Percentiles rank a stretch among this genome's conserved stretches.
phyloP scores from a whole-genome alignment of 2,888 invertebrate genomes.

The Eumacrocentrus americanus region DNA sequence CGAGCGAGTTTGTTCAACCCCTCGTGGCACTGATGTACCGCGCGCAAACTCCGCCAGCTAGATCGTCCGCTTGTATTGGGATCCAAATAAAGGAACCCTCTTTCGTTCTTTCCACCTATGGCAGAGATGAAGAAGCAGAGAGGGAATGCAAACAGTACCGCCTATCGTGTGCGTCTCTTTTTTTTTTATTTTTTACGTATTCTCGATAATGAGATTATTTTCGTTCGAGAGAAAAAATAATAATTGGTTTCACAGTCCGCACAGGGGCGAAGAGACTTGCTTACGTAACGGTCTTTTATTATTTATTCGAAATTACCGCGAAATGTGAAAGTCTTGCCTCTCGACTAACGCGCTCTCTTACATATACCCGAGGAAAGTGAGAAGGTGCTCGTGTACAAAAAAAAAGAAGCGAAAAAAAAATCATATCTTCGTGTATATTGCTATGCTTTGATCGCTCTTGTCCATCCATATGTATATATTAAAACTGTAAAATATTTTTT shows the following conservation, averaged over 20 bases:
- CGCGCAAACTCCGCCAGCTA: too few species aligned
- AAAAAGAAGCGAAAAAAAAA: too few species aligned
- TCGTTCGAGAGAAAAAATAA: not conserved
- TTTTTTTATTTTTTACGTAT: too few species aligned
- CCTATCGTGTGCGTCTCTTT: not conserved
- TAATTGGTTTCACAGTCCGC: not conserved
- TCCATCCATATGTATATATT: not conserved
- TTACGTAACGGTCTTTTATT: constrained; percentile 44
- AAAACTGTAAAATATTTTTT: too few species aligned
- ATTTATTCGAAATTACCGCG: constrained; percentile 50
- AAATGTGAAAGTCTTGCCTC: constrained; percentile 51
- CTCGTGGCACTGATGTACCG: too few species aligned
- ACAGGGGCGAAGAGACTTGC: not conserved
- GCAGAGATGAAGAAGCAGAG: too few species aligned
- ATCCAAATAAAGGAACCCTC: too few species aligned
- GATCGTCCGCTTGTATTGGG: too few species aligned
- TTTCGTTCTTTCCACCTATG: too few species aligned
- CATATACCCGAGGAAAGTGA: constrained; percentile 11
- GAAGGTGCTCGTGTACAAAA: not conserved
- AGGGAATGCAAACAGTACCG: not conserved
- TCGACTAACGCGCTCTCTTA: constrained; percentile 40
- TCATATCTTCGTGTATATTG: not conserved
- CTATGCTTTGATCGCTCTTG: not conserved
- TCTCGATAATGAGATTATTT: not conserved
- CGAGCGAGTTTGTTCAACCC: too few species aligned